phyloP scores from a whole-genome alignment of 2,113 vertebrate genomes.

The Chunga burmeisteri region DNA sequence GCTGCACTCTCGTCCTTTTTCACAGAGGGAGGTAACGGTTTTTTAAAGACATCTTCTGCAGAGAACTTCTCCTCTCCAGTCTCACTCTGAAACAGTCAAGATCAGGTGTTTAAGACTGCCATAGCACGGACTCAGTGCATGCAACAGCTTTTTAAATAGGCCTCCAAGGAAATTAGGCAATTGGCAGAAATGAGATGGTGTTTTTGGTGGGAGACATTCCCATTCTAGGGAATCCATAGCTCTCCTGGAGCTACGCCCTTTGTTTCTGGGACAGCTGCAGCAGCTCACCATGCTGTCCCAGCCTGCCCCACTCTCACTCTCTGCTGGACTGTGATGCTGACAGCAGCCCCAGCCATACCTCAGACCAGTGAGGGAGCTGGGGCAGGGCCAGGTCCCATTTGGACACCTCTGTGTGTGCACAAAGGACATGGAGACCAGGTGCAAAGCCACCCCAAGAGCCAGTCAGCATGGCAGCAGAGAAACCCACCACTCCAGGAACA shows the following conservation, averaged over 20 bases:
- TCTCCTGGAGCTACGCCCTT: background rate
- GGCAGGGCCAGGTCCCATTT: background rate
- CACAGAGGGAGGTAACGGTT: constrained; percentile 87
- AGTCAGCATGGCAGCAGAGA: background rate
- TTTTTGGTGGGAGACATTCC: background rate
- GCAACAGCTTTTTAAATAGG: background rate
- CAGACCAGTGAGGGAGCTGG: background rate
- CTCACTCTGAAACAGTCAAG: constrained; percentile 69
- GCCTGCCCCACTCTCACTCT: background rate
- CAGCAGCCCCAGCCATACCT: fast-evolving
- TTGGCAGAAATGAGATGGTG: background rate
- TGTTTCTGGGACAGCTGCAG: background rate
- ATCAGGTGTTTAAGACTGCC: background rate
- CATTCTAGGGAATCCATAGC: background rate
- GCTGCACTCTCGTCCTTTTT: constrained; percentile 85
- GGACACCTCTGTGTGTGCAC: background rate
- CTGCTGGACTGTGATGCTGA: background rate
- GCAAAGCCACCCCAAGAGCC: background rate
- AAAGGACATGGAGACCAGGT: background rate
- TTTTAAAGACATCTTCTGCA: constrained; percentile 93
- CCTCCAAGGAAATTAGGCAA: background rate
- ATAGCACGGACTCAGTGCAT: background rate
- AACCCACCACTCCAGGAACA: background rate
- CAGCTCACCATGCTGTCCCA: background rate
- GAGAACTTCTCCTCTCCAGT: constrained; percentile 65